Evolutionary conservation across 2,797 vertebrate genomes (phyloP), one percentile per base, ranked within the genome.

Genomic region (Furcifer pardalis): DNA sequence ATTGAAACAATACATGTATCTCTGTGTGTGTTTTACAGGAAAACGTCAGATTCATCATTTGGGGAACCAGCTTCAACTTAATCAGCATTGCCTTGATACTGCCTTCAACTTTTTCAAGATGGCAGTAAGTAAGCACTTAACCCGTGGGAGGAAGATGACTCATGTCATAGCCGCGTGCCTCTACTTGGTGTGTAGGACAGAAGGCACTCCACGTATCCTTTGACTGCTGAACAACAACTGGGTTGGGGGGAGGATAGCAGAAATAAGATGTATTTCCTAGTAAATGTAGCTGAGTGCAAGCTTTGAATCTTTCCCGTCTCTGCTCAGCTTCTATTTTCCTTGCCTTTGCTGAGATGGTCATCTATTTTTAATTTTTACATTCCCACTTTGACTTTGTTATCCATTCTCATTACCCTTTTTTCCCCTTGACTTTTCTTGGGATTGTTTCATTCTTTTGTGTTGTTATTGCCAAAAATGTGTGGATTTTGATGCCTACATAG

Each of bases 51-150:
- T 99, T 92, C 97, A 96, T 91, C 96, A 97, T 59, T 93, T 99
- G 94, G 98, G 98, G 56, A 97, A 96, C 90, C 98, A 99, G 94
- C 96, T 99, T 86, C 98, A 99, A 92, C 96, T 99, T 94, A 99
- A 97, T 95, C 96, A 98, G 35, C 98, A 99, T 84, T 99, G 98
- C 85, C 93, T 99, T 92, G 97, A 99, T 94, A 99, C 98, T 0
- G 98, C 98, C 84, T 97, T 97, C 91, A 99, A 99, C 95, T 99
- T 99, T 95, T 99, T 98, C 96, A 98, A 98, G 96, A 99, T 99
- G 98, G 98, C 98, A 0, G 97, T 99, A 77, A 94, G 91, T 91
- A 98, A 98, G 75, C 97, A 96, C 40, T 94, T 99, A 77, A 99
- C 98, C 0, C 94, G 96, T 0, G 98, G 98, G 0, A 96, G 98